A percentile compares a stretch with the other conserved stretches of the same genome.
These are phyloP conservation scores for Pygoscelis adeliae DNA, from an alignment of 2,113 vertebrate genomes.

Conservation along the genomic window DNA sequence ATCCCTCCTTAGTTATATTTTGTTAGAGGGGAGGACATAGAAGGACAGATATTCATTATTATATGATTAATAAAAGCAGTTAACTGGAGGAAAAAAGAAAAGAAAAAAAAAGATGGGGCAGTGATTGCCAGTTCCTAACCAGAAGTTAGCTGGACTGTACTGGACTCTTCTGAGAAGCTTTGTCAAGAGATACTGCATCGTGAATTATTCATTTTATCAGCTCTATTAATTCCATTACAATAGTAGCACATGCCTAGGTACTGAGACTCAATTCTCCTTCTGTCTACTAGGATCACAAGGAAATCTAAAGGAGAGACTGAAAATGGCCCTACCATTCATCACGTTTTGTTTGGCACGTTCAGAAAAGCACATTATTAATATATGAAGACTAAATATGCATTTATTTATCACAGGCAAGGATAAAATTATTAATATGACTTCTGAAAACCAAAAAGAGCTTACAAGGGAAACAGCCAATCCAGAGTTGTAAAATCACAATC, in stretches of 20 bases:
- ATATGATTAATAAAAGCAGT: background rate
- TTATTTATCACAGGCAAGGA: constrained; percentile 25
- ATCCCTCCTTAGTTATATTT: background rate
- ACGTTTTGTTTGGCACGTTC: constrained; percentile 12
- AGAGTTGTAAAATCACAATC: background rate
- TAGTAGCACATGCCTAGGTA: background rate
- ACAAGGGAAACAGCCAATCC: background rate
- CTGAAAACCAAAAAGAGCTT: background rate
- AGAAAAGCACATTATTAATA: constrained; percentile 33
- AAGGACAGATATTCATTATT: background rate
- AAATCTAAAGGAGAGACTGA: constrained; percentile 36
- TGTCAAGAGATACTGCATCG: background rate
- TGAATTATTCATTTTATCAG: constrained; percentile 32
- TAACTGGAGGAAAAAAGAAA: background rate
- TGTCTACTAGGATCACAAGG: constrained; percentile 21
- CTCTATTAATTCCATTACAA: constrained; percentile 57
- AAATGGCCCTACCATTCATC: background rate
- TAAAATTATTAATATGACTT: constrained; percentile 29
- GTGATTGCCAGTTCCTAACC: background rate
- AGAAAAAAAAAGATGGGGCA: background rate
- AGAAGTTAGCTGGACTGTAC: background rate
- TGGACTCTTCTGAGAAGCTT: background rate
- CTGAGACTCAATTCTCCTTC: constrained; percentile 5
- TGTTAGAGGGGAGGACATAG: background rate
- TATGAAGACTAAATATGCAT: constrained; percentile 48